Conservation (phyloP, 2,797 vertebrate genomes). For the Cynodonichthys magdalenae region DNA sequence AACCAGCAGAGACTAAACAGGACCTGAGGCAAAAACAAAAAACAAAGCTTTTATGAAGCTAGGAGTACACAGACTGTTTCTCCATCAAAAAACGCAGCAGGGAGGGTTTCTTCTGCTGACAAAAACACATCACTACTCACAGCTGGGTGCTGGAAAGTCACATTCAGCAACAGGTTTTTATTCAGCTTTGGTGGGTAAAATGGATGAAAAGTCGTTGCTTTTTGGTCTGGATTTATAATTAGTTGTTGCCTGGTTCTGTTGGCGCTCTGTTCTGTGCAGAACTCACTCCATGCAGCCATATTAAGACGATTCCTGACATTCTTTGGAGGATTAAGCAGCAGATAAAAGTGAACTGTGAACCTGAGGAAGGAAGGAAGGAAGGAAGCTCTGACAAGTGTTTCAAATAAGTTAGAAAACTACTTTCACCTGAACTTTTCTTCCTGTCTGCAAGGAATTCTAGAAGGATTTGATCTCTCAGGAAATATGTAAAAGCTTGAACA, state of each 20-base stretch:
- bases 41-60: constrained; percentile 41
- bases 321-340: constrained; percentile 45
- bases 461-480: neutral
- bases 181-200: constrained; percentile 9
- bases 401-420: constrained; percentile 19
- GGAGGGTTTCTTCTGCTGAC: constrained; percentile 36
- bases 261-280: constrained; percentile 5
- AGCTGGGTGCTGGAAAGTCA: constrained; percentile 16
- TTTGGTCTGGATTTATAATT: constrained; percentile 8
- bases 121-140: constrained; percentile 46
- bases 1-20: constrained; percentile 17
- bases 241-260: constrained; percentile 5
- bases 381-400: constrained; percentile 32
- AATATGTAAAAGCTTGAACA: neutral
- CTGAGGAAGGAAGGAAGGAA: constrained; percentile 8
- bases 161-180: constrained; percentile 30
- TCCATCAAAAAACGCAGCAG: constrained; percentile 43
- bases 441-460: neutral
- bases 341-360: constrained; percentile 40
- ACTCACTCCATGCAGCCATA: constrained; percentile 3
- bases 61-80: constrained; percentile 27
- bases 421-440: constrained; percentile 21
- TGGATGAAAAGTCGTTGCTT: neutral
- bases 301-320: constrained; percentile 45
- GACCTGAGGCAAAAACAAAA: constrained; percentile 17